These are phyloP conservation scores for Spheniscus mendiculus DNA, from an alignment of 2,113 vertebrate species.

Conservation along the genomic window DNA sequence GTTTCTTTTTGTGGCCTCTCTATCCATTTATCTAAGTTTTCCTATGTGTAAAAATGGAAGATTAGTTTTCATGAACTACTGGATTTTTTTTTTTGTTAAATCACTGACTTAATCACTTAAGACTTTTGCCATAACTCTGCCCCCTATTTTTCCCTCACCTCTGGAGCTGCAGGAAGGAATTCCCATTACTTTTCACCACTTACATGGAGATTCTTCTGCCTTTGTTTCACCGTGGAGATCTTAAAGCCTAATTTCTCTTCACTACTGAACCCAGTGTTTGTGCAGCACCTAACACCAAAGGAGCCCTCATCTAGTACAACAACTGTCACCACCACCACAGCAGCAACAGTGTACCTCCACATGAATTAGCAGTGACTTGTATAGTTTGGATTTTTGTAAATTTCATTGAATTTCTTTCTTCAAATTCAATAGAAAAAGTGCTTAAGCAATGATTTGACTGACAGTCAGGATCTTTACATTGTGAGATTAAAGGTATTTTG, in stretches of 20 bases:
- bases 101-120: not conserved
- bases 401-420: slow-evolving; percentile 44
- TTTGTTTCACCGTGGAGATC: not conserved
- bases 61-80: not conserved
- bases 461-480: slow-evolving; percentile 41
- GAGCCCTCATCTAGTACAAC: not conserved
- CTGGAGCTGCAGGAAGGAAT: not conserved
- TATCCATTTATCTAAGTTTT: not conserved
- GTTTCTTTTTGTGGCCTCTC: not conserved
- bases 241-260: not conserved
- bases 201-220: not conserved
- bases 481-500: slow-evolving; percentile 54
- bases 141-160: not conserved
- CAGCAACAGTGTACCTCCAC: not conserved
- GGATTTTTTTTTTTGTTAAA: fast-evolving
- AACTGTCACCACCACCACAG: not conserved
- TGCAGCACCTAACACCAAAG: not conserved
- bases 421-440: slow-evolving; percentile 26
- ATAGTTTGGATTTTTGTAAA: not conserved
- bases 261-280: not conserved
- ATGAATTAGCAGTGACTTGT: not conserved
- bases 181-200: not conserved
- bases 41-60: not conserved
- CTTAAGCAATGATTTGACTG: slow-evolving; percentile 27
- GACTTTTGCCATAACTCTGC: not conserved